A percentile compares a stretch with the other conserved stretches of the same genome.
Evolutionary conservation across 2,797 vertebrate genomes (phyloP).

Genomic region (Halcyon smyrnensis): DNA sequence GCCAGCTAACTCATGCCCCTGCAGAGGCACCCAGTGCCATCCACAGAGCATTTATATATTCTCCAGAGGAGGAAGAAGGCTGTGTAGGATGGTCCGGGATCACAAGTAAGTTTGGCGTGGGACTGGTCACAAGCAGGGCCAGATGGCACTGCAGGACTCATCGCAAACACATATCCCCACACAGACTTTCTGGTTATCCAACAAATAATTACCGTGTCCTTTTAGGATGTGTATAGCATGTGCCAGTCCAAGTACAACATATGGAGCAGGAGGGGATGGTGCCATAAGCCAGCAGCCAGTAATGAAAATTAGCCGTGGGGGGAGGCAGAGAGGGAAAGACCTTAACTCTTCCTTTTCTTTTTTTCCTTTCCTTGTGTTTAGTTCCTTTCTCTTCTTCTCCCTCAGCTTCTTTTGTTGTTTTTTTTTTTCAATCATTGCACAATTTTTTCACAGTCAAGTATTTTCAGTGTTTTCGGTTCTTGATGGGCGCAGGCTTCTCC

Average conservation of each 20-base stretch:
- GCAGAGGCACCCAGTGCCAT: not conserved
- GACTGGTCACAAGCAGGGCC: not conserved
- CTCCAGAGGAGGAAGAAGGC: not conserved
- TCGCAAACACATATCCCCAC: not conserved
- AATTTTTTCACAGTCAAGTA: not conserved
- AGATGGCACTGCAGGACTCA: not conserved
- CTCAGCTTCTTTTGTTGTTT: not conserved
- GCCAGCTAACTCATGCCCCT: not conserved
- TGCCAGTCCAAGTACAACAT: conserved; percentile 2
- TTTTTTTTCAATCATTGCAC: not conserved
- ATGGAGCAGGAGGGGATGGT: not conserved
- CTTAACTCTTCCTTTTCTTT: not conserved
- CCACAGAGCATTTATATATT: not conserved
- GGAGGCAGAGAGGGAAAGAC: not conserved
- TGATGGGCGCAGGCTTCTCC: not conserved
- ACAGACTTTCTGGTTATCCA: not conserved
- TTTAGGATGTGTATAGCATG: not conserved
- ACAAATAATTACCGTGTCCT: not conserved
- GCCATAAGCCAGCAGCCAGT: not conserved
- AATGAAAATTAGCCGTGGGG: not conserved
- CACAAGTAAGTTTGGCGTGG: not conserved
- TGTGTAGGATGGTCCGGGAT: not conserved
- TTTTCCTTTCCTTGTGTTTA: not conserved
- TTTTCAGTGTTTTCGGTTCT: not conserved
- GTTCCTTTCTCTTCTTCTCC: not conserved